A percentile compares a stretch with the other conserved stretches of the same genome.
Evolutionary conservation across 2,113 vertebrate genomes (phyloP).

Genomic region (Willisornis vidua): DNA sequence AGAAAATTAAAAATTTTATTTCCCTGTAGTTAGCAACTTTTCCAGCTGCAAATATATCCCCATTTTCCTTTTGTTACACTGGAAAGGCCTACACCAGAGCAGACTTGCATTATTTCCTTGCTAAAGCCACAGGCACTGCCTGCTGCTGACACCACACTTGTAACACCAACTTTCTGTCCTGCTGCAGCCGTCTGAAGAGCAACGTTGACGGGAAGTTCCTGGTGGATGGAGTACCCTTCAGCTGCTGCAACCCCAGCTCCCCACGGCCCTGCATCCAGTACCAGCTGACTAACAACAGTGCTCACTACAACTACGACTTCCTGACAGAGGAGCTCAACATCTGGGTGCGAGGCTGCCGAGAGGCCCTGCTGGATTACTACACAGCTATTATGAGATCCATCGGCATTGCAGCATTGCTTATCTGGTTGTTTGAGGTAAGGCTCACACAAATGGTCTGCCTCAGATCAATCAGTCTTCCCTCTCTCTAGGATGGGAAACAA

Average conservation of each 20-base stretch:
- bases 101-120: not conserved
- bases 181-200: conserved; percentile 80
- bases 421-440: conserved; percentile 88
- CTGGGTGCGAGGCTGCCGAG: conserved; percentile 83
- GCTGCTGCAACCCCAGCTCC: conserved; percentile 86
- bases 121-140: not conserved
- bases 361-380: conserved; percentile 85
- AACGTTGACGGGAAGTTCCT: conserved; percentile 85
- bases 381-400: conserved; percentile 82
- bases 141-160: not conserved
- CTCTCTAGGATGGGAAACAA: not conserved
- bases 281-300: conserved; percentile 84
- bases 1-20: not conserved
- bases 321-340: conserved; percentile 84
- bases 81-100: not conserved
- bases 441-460: not conserved
- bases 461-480: not conserved
- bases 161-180: not conserved
- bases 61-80: not conserved
- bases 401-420: conserved; percentile 79
- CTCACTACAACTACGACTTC: conserved; percentile 87
- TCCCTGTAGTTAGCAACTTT: not conserved
- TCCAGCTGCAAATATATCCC: not conserved
- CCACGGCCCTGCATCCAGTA: conserved; percentile 87
- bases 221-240: conserved; percentile 86